Evolutionary conservation across 2,113 vertebrate genomes (phyloP), one percentile per base, ranked within the genome.

Genomic region (Sisor rabdophorus): DNA sequence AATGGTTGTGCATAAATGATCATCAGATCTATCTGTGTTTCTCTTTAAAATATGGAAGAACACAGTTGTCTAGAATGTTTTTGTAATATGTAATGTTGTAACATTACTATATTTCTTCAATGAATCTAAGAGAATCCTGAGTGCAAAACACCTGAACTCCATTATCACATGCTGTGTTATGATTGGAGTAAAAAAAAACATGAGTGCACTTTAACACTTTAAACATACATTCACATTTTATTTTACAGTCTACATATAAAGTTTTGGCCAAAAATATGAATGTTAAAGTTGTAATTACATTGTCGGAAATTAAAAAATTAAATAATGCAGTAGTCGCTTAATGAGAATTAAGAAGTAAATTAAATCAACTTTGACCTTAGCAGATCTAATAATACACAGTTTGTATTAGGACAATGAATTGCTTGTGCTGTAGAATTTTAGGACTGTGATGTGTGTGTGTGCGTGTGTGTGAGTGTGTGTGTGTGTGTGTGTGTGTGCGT

Each of bases 241-340:
- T 87, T 44, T 84, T 87, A 79, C 84, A 70, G 76, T 70, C 79
- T 86, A 86, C 85, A 88, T 88, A 85, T 48, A 2, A 67, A 48
- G 13, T 88, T 84, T 90, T 85, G 54, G 72, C 81, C 83, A 79
- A 79, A 84, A 70, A 87, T 87, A 72, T 86, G 88, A 88, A 87
- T 82, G 89, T 86, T 84, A 79, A 47, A 30, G 71, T 71, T 44
- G 28, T 90, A 91, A 92, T 88, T 89, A 79, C 84, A 92, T 92
- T 92, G 85, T 85, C 86, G 87, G 76, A 92, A 93, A 92, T 93
- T 87, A 91, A 91, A 91, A 92, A 93, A 92, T 93, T 87, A 91
- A 91, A 92, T 92, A 91, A 92, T 91, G 90, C 87, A 90, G 91
- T 91, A 89, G 87, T 88, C 88, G 79, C 90, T 92, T 91, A 91